phyloP scores from a whole-genome alignment of 2,888 invertebrate genomes.

The Eustalomyia histrio region DNA sequence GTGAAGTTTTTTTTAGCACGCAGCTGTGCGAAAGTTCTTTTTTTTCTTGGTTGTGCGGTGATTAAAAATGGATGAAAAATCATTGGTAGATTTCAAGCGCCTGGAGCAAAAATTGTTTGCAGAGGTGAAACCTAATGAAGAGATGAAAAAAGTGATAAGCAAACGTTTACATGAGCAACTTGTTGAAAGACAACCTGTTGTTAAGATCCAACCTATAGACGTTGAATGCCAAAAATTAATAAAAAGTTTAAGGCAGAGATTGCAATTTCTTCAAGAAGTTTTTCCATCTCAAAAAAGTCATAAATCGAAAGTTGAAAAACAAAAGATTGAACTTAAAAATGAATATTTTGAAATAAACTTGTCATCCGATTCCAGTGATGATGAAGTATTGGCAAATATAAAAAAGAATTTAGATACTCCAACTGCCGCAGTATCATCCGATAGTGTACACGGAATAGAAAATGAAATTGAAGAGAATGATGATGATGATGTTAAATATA shows the following conservation, averaged over 20 bases:
- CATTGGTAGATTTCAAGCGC: slow-evolving; percentile 37
- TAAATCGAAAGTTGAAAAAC: background rate
- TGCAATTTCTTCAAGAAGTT: slow-evolving; percentile 26
- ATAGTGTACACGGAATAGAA: too few relatives aligned
- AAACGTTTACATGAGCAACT: slow-evolving; percentile 38
- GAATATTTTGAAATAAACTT: slow-evolving; percentile 24
- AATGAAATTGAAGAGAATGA: background rate
- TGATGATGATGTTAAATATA: too few relatives aligned
- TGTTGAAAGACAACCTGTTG: slow-evolving; percentile 39
- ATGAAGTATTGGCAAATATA: slow-evolving; percentile 15
- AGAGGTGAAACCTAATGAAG: slow-evolving; percentile 26
- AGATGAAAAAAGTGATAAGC: slow-evolving; percentile 10
- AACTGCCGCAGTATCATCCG: background rate
- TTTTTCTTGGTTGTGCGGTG: background rate
- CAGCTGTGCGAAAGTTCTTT: background rate
- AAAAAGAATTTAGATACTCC: background rate
- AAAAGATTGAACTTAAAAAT: slow-evolving; percentile 1
- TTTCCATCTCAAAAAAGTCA: background rate
- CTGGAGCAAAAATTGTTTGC: slow-evolving; percentile 51
- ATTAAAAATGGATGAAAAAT: background rate
- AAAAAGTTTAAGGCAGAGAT: slow-evolving; percentile 28
- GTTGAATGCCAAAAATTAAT: slow-evolving; percentile 34
- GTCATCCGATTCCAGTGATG: slow-evolving; percentile 48
- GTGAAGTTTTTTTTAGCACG: background rate
- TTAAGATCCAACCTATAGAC: slow-evolving; percentile 38